A percentile compares a stretch with the other conserved stretches of the same genome.
Conservation (phyloP, 2,113 vertebrate genomes). For the Rhinogobius similis region DNA sequence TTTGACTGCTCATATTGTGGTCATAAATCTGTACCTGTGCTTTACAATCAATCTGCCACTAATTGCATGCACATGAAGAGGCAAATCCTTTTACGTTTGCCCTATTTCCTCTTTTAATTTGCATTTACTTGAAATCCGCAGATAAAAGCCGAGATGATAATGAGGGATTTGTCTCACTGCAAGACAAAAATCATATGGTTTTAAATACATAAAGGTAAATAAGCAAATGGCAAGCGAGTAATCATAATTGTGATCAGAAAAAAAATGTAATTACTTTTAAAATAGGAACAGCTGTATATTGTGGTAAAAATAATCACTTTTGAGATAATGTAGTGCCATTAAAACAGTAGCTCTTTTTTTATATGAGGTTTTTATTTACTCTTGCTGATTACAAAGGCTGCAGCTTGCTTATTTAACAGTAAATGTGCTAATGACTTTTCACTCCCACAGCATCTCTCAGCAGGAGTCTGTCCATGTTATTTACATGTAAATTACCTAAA, state of each 20-base stretch:
- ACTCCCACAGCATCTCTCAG: conserved; percentile 1
- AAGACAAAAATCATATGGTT: conserved; percentile 49
- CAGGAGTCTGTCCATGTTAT: conserved; percentile 9
- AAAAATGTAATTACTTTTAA: conserved; percentile 1
- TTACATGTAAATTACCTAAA: conserved; percentile 11
- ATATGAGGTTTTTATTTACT: neutral
- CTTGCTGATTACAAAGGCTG: neutral
- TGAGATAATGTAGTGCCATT: neutral
- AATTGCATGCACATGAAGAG: conserved; percentile 57
- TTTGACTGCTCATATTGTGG: neutral
- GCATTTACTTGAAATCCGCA: conserved; percentile 63
- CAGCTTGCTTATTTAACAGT: conserved; percentile 1
- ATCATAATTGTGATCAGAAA: conserved; percentile 9
- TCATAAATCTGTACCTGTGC: conserved; percentile 8
- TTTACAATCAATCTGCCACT: conserved; percentile 52
- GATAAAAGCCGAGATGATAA: conserved; percentile 59
- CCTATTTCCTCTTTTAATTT: conserved; percentile 75
- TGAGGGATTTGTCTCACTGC: conserved; percentile 54
- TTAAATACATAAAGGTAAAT: conserved; percentile 52
- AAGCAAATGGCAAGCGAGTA: conserved; percentile 32
- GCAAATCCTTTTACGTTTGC: conserved; percentile 68
- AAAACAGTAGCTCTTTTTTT: neutral
- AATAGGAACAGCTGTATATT: neutral
- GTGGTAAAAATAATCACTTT: neutral
- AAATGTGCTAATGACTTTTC: neutral